These are phyloP conservation scores for Agrotis ipsilon DNA, from an alignment of 2,888 invertebrate genomes.

Conservation along the genomic window DNA sequence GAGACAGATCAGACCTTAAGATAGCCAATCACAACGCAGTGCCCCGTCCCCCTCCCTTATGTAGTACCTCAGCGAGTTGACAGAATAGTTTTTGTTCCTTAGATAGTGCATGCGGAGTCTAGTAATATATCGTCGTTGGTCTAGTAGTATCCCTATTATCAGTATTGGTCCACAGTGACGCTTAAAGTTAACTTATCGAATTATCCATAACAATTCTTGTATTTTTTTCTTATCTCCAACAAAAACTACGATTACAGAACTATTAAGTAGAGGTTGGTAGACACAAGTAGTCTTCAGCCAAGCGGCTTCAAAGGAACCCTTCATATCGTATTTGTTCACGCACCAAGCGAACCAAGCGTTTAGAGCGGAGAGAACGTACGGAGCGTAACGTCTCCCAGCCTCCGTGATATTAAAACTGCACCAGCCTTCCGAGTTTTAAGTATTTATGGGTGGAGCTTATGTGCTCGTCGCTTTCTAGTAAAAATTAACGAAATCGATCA, in stretches of 20 bases:
- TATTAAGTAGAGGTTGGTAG: slow-evolving; percentile 2
- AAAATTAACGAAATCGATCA: not conserved
- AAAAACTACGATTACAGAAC: not conserved
- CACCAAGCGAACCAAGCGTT: slow-evolving; percentile 36
- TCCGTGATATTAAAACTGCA: slow-evolving; percentile 69
- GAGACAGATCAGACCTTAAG: too few species aligned
- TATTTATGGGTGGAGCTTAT: not conserved
- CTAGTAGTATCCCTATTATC: too few species aligned
- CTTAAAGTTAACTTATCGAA: not conserved
- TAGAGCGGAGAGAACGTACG: not conserved
- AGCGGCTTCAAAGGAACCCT: slow-evolving; percentile 53
- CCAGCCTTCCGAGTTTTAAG: slow-evolving; percentile 17
- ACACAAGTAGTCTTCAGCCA: slow-evolving; percentile 16
- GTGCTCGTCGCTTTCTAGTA: not conserved
- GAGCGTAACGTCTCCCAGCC: slow-evolving; percentile 48
- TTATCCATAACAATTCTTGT: not conserved
- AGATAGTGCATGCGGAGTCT: too few species aligned
- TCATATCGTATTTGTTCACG: slow-evolving; percentile 73
- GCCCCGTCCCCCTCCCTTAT: too few species aligned
- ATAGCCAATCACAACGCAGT: too few species aligned
- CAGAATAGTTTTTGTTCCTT: too few species aligned
- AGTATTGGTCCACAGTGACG: too few species aligned
- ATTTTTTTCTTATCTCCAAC: not conserved
- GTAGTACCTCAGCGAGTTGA: too few species aligned
- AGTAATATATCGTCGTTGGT: too few species aligned